Evolutionary conservation across 1,140 invertebrate genomes (phyloP).

Genomic region (Drosophila grimshawi): DNA sequence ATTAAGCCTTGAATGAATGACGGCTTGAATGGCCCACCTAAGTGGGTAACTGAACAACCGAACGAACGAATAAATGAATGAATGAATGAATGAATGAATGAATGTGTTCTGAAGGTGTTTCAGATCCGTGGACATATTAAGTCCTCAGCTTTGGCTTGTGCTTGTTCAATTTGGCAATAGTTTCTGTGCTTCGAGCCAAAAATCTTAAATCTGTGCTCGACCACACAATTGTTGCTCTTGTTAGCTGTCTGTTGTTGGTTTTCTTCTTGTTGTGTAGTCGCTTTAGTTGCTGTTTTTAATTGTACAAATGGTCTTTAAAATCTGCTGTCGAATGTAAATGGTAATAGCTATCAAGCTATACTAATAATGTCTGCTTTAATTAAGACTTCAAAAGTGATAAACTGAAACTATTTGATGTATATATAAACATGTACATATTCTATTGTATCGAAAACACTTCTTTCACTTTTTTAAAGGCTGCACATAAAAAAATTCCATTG

Average conservation of each 20-base stretch:
- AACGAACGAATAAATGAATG: constrained; percentile 20
- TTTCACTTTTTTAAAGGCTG: background rate
- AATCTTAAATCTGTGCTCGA: constrained; percentile 26
- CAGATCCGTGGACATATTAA: constrained; percentile 15
- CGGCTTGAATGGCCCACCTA: constrained; percentile 74
- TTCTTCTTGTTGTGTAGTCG: background rate
- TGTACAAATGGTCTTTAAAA: constrained; percentile 16
- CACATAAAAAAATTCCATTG: background rate
- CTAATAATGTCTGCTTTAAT: background rate
- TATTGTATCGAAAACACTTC: background rate
- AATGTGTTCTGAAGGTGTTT: constrained; percentile 23
- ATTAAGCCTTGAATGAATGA: constrained; percentile 78
- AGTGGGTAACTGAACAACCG: constrained; percentile 45
- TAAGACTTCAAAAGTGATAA: background rate
- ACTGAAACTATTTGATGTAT: background rate
- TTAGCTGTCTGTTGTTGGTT: constrained; percentile 15
- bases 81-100: constrained; percentile 19
- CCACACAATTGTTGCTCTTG: constrained; percentile 51
- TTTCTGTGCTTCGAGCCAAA: constrained; percentile 19
- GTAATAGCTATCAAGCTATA: no score
- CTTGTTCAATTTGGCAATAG: constrained; percentile 29
- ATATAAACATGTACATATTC: background rate
- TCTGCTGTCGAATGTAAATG: background rate
- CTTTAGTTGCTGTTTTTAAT: constrained; percentile 33
- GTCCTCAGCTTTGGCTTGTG: constrained; percentile 21